Conservation (phyloP, 2,113 vertebrate species). For the Paramisgurnus dabryanus region DNA sequence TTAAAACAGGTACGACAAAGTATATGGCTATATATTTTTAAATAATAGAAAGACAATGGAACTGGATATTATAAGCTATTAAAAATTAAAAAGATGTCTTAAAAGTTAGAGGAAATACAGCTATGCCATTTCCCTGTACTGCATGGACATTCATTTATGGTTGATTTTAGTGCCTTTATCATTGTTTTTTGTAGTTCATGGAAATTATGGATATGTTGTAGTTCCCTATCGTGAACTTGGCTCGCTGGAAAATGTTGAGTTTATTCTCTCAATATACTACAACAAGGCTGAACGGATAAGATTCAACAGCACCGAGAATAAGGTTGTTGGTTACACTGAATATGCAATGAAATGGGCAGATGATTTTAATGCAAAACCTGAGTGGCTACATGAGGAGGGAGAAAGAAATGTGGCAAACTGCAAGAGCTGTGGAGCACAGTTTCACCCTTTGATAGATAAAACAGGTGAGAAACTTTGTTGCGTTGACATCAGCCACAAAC, state of each 20-base stretch:
- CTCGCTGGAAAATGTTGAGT: conserved; percentile 9
- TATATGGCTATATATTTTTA: no score
- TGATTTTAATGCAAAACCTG: background rate
- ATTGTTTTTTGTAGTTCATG: background rate
- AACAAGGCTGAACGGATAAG: conserved; percentile 22
- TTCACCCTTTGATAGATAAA: background rate
- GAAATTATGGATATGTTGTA: background rate
- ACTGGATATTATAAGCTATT: no score
- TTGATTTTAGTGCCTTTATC: background rate
- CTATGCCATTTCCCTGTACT: background rate
- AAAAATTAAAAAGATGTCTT: no score
- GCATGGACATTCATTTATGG: no score
- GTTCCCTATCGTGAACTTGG: background rate
- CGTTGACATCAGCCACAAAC: background rate
- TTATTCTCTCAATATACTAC: conserved; percentile 2
- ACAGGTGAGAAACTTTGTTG: conserved; percentile 32
- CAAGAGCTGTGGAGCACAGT: background rate
- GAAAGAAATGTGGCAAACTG: background rate
- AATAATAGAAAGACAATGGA: no score
- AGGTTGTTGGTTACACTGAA: conserved; percentile 33
- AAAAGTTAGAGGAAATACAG: no score
- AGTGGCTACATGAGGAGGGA: background rate
- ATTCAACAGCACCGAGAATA: conserved; percentile 51
- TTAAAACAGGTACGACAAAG: background rate
- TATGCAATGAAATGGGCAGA: conserved; percentile 31